Conservation (phyloP, 1,140 invertebrate species). For the Tetragonula clypearis region DNA sequence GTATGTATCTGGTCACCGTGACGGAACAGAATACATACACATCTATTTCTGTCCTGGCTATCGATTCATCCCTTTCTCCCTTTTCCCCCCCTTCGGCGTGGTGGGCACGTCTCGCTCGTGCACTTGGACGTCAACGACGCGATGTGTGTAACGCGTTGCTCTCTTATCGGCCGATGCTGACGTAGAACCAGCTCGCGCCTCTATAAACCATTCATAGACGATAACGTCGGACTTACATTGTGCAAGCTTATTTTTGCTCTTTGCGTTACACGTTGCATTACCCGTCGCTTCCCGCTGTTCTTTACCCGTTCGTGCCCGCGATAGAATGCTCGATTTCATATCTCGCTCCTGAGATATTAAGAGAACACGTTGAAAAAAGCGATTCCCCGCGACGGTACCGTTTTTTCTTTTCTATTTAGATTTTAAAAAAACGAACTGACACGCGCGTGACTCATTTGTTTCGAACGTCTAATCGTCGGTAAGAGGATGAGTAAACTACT, state of each 20-base stretch:
- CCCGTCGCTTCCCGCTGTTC: background rate
- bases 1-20: slow-evolving; percentile 19
- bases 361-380: background rate
- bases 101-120: slow-evolving; percentile 43
- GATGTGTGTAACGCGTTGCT: slow-evolving; percentile 55
- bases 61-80: slow-evolving; percentile 61
- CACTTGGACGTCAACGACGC: slow-evolving; percentile 64
- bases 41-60: slow-evolving; percentile 63
- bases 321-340: background rate
- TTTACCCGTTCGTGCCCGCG: background rate
- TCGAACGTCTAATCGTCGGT: no score
- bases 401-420: no score
- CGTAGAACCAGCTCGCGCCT: slow-evolving; percentile 57
- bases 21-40: background rate
- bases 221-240: slow-evolving; percentile 57
- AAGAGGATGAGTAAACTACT: no score
- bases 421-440: no score
- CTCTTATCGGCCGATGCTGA: slow-evolving; percentile 67
- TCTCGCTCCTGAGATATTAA: background rate
- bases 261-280: background rate
- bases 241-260: slow-evolving; percentile 50
- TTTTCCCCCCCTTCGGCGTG: slow-evolving; percentile 28
- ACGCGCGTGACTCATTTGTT: no score
- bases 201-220: slow-evolving; percentile 66
- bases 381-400: background rate